Evolutionary conservation across 2,797 vertebrate genomes (phyloP).

Genomic region (Mormyrus hasselquistii): DNA sequence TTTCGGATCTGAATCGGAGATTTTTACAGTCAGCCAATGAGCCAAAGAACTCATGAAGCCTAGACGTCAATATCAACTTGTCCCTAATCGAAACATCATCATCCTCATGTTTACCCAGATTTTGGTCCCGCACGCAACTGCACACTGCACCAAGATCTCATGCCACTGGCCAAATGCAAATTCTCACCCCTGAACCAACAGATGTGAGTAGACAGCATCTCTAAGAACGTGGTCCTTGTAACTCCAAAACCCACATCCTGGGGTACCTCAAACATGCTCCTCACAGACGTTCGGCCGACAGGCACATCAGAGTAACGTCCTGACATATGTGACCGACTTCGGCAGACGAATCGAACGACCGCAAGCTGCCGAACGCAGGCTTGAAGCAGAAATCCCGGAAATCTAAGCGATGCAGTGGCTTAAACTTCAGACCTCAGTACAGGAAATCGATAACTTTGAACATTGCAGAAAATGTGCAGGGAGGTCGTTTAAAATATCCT

Average conservation of each 20-base stretch:
- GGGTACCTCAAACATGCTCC: not conserved
- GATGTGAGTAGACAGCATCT: not conserved
- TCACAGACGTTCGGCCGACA: too few species aligned
- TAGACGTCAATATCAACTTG: not conserved
- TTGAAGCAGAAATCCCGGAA: not conserved
- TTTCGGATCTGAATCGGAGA: not conserved
- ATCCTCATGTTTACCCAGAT: not conserved
- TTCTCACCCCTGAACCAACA: not conserved
- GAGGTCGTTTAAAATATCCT: not conserved
- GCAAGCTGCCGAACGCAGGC: not conserved
- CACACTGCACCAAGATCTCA: not conserved
- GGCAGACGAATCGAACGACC: not conserved
- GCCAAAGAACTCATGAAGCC: not conserved
- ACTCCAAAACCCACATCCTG: not conserved
- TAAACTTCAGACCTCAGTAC: not conserved
- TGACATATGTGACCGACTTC: not conserved
- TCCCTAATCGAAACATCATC: not conserved
- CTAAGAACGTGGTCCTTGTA: not conserved
- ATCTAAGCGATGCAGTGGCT: not conserved
- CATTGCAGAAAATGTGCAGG: not conserved
- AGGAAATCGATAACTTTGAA: not conserved
- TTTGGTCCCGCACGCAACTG: too few species aligned
- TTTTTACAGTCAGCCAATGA: conserved; percentile 6
- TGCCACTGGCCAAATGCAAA: not conserved
- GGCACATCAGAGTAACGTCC: not conserved